Conservation (phyloP, 2,113 vertebrate species). For the Mystacornis crossleyi region DNA sequence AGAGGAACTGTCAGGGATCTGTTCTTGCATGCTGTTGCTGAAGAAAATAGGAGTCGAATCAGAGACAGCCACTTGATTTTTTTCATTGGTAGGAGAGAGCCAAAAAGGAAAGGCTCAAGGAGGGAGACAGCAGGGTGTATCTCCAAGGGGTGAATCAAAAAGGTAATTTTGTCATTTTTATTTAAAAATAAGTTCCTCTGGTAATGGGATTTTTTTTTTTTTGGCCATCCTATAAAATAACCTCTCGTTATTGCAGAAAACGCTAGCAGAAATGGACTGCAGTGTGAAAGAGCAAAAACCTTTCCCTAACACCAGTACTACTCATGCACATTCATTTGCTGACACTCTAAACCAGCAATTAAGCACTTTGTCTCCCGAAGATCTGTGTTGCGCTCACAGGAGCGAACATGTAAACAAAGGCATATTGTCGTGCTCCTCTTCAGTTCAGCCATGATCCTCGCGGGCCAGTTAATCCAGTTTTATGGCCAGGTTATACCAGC, state of each 20-base stretch:
- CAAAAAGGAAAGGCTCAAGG: neutral
- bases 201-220: neutral
- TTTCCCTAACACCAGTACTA: neutral
- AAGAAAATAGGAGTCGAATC: neutral
- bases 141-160: neutral
- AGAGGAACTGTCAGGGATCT: neutral
- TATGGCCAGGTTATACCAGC: constrained; percentile 65
- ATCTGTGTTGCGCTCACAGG: neutral
- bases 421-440: constrained; percentile 17
- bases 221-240: neutral
- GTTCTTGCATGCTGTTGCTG: neutral
- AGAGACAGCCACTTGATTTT: neutral
- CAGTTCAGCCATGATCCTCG: constrained; percentile 37
- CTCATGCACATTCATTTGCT: neutral
- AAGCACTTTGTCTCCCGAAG: neutral
- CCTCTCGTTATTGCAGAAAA: neutral
- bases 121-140: neutral
- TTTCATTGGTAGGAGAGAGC: neutral
- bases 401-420: constrained; percentile 38
- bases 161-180: constrained; percentile 33
- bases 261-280: neutral
- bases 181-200: constrained; percentile 32
- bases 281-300: neutral
- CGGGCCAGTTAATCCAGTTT: constrained; percentile 66
- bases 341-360: neutral